Evolutionary conservation across 37 sponge, comb jelly and placozoan species (phyloP), one percentile per base, ranked within the genome.

Genomic region (Aphrocallistes beatrix): DNA sequence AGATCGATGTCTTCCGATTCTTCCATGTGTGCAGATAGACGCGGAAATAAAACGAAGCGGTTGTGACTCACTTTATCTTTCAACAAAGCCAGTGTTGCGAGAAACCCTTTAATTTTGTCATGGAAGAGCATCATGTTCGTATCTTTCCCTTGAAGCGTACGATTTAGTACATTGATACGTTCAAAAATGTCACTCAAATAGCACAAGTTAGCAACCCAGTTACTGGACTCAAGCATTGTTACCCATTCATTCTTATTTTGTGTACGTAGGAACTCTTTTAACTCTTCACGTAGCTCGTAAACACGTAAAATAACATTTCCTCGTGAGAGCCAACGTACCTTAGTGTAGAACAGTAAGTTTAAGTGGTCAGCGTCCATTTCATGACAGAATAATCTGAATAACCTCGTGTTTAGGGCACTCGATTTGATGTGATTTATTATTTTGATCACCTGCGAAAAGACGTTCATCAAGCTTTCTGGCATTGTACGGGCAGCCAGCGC

Each of bases 151-250:
- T n/a, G n/a, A n/a, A n/a, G n/a, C n/a, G n/a, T n/a, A n/a, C n/a
- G 49, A 60, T 60, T 60, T 30, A 60, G 75, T 30, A 60, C 75
- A 60, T 60, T 60, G 75, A 60, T 13, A 60, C 75, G 75, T 60
- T 60, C 75, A 60, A 60, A 47, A 60, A 60, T 60, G 75, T 60
- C 75, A 60, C 75, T 60, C 75, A 60, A 60, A 60, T 60, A 60
- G 75, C 75, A 60, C 75, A 60, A 60, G 32, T 3, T 60, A 60
- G 75, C 75, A 13, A 60, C 28, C 75, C 75, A 60, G 75, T 60
- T 19, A 60, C 75, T 60, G 17, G 75, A 60, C 21, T 60, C 75
- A 1, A 60, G 75, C 75, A 60, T 60, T 13, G 75, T 30, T 30
- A 60, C 75, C 75, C 75, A 60, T 60, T 60, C 75, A 60, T 60